A percentile compares a stretch with the other conserved stretches of the same genome.
phyloP scores from a whole-genome alignment of 2,888 invertebrate species.

The Gastracanthus pulcherrimus region DNA sequence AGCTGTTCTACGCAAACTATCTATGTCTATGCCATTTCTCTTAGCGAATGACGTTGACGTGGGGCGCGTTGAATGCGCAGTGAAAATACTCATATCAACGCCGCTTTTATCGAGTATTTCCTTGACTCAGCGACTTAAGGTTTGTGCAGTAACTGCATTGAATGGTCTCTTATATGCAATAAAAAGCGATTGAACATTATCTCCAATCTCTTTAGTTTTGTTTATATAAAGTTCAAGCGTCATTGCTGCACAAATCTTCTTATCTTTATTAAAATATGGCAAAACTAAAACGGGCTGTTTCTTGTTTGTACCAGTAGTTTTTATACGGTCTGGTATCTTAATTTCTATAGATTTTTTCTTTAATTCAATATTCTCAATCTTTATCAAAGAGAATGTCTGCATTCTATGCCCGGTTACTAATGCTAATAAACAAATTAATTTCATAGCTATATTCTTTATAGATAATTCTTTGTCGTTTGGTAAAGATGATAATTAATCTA shows the following conservation, averaged over 20 bases:
- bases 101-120: constrained; percentile 16
- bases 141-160: constrained; percentile 29
- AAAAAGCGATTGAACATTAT: constrained; percentile 28
- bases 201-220: constrained; percentile 1
- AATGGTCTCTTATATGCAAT: constrained; percentile 31
- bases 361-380: constrained; percentile 49
- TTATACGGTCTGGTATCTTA: constrained; percentile 48
- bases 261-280: constrained; percentile 34
- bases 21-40: constrained; percentile 30
- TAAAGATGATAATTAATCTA: constrained; percentile 37
- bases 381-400: constrained; percentile 56
- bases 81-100: constrained; percentile 34
- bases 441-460: constrained; percentile 40
- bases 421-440: constrained; percentile 43
- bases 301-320: constrained; percentile 41
- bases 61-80: constrained; percentile 33
- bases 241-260: constrained; percentile 38
- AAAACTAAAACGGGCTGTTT: constrained; percentile 45
- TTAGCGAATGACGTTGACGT: constrained; percentile 41
- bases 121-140: constrained; percentile 43
- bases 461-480: constrained; percentile 35
- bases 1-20: constrained; percentile 25
- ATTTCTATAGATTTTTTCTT: constrained; percentile 44
- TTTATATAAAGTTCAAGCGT: constrained; percentile 31
- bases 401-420: constrained; percentile 53